Evolutionary conservation across 2,888 invertebrate species (phyloP), one percentile per base, ranked within the genome.

Genomic region (Lepidochitona cinerea): DNA sequence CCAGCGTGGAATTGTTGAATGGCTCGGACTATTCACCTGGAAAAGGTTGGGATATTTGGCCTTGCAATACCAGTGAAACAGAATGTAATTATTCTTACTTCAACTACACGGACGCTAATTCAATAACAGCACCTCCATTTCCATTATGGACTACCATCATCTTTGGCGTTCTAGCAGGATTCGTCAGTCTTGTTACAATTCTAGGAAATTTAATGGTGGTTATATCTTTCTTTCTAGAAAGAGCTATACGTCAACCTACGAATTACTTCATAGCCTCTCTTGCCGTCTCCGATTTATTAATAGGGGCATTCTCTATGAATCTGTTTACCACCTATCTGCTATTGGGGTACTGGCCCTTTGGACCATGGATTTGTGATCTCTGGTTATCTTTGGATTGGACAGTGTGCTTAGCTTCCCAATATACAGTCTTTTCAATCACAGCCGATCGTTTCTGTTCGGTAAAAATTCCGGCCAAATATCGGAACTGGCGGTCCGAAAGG

Each of bases 321-420:
- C 98, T 99, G 92, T 99, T 97, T 92, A 98, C 98, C 35, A 96
- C 98, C 81, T 99, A 99, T 92, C 96, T 99, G 71, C 92, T 99
- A 81, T 95, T 96, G 93, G 97, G 97, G 71, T 95, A 96, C 89
- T 99, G 99, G 99, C 96, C 97, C 89, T 93, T 99, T 79, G 99
- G 99, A 18, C 96, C 97, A 35, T 92, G 99, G 75, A 93, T 98
- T 7, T 99, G 99, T 90, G 99, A 99, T 91, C 93, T 99, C 71
- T 99, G 99, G 99, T 93, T 99, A 7, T 97, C 98, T 0, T 96
- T 98, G 69, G 99, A 99, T 92, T 99, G 99, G 92, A 99, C 99
- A 29, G 99, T 99, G 37, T 99, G 99, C 89, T 93, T 99, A 68
- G 98, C 98, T 36, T 99, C 99, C 9, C 99, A 99, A 91, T 99